Evolutionary conservation across 2,888 invertebrate genomes (phyloP).

Genomic region (Alsophila aescularia): DNA sequence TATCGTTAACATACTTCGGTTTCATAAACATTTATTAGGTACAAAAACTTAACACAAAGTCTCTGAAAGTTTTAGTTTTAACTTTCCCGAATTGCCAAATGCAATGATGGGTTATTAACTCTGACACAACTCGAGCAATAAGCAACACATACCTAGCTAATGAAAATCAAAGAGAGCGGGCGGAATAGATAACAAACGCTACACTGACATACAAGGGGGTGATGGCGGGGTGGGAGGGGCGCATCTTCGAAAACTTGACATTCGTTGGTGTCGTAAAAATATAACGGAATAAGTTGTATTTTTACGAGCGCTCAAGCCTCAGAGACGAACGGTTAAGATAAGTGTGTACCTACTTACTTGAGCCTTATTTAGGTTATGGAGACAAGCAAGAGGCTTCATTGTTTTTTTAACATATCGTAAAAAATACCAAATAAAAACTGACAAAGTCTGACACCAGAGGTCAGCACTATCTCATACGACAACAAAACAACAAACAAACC

Average conservation of each 20-base stretch:
- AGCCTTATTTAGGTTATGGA: slow-evolving; percentile 28
- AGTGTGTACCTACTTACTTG: slow-evolving; percentile 37
- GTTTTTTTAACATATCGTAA: slow-evolving; percentile 14
- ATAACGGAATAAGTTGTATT: slow-evolving; percentile 79
- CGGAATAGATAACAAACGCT: slow-evolving; percentile 55
- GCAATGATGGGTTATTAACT: background rate
- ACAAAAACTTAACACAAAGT: background rate
- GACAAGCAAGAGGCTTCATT: slow-evolving; percentile 28
- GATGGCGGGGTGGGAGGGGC: slow-evolving; percentile 41
- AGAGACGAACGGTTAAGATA: slow-evolving; percentile 57
- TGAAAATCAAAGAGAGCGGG: slow-evolving; percentile 25
- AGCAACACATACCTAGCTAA: slow-evolving; percentile 16
- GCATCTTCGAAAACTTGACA: slow-evolving; percentile 75
- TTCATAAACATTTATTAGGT: no score
- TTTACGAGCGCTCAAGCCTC: slow-evolving; percentile 70
- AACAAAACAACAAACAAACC: no score
- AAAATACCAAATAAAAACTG: background rate
- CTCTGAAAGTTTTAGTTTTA: background rate
- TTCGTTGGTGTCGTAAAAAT: slow-evolving; percentile 79
- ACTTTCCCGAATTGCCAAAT: background rate
- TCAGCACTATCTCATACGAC: no score
- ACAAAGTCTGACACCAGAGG: no score
- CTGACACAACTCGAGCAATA: slow-evolving; percentile 4
- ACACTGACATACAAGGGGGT: slow-evolving; percentile 34
- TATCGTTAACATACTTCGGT: no score